These are phyloP conservation scores for Ginglymostoma cirratum DNA, from an alignment of 2,113 vertebrate species.

Conservation along the genomic window DNA sequence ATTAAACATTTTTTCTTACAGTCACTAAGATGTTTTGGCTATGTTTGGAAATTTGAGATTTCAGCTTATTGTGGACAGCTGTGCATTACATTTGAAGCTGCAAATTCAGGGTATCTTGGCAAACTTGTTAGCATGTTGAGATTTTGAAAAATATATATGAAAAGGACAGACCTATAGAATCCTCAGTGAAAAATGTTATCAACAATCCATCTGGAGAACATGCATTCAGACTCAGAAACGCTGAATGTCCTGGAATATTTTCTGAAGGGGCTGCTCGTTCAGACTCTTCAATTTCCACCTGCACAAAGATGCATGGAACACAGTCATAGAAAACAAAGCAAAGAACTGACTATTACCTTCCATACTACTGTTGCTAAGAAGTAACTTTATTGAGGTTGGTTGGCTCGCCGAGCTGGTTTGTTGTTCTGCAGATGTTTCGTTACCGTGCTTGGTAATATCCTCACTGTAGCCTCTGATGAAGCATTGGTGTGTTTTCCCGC, in stretches of 20 bases:
- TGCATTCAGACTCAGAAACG: constrained; percentile 61
- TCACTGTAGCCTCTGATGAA: too few relatives aligned
- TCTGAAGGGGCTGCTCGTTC: constrained; percentile 41
- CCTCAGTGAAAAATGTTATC: constrained; percentile 63
- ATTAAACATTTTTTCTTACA: not conserved
- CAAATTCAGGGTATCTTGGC: not conserved
- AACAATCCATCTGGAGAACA: constrained; percentile 77
- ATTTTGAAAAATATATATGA: not conserved
- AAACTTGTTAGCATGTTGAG: not conserved
- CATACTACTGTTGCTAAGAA: not conserved
- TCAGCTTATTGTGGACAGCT: not conserved
- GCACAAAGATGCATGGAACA: constrained; percentile 38
- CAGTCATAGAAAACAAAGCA: not conserved
- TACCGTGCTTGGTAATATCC: too few relatives aligned
- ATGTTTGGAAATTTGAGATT: not conserved
- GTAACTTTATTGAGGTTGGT: too few relatives aligned
- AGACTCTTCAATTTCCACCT: constrained; percentile 48
- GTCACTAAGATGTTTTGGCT: not conserved
- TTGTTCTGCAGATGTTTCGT: too few relatives aligned
- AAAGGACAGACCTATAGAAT: constrained; percentile 53
- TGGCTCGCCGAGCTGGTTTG: too few relatives aligned
- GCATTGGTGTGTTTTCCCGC: too few relatives aligned
- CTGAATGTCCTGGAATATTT: constrained; percentile 38
- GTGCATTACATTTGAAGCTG: not conserved
- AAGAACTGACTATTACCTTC: not conserved